These are phyloP conservation scores for Lophotriccus pileatus DNA, from an alignment of 2,797 vertebrate genomes.

Conservation along the genomic window DNA sequence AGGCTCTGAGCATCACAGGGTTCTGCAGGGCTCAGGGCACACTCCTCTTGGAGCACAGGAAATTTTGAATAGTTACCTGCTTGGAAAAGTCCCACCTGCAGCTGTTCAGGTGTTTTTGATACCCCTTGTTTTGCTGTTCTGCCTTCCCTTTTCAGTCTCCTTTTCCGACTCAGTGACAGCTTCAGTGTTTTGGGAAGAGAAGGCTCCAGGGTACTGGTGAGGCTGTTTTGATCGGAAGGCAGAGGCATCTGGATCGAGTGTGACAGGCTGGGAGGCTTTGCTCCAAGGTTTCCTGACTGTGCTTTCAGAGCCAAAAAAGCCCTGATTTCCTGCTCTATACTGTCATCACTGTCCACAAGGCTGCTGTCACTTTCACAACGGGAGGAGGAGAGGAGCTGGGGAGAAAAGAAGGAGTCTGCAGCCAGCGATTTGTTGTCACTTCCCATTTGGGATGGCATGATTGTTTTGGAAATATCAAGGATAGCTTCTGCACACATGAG, in stretches of 20 bases:
- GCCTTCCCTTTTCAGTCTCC: slow-evolving; percentile 71
- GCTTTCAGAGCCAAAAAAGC: slow-evolving; percentile 92
- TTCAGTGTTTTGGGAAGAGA: slow-evolving; percentile 41
- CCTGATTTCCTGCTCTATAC: slow-evolving; percentile 94
- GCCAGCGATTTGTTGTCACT: slow-evolving; percentile 29
- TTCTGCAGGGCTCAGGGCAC: not conserved
- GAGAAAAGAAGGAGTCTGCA: not conserved
- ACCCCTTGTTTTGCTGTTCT: not conserved
- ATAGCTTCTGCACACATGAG: slow-evolving; percentile 97
- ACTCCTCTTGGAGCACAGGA: not conserved
- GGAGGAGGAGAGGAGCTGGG: not conserved
- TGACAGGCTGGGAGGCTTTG: slow-evolving; percentile 3
- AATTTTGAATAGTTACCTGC: not conserved
- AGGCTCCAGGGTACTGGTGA: not conserved
- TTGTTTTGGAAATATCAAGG: slow-evolving; percentile 94
- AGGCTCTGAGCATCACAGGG: not conserved
- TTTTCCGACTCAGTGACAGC: slow-evolving; percentile 73
- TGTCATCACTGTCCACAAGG: slow-evolving; percentile 91
- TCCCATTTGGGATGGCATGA: slow-evolving; percentile 82
- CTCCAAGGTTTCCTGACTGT: slow-evolving; percentile 76
- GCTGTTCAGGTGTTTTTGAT: not conserved
- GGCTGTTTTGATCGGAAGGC: slow-evolving; percentile 34
- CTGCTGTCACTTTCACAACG: slow-evolving; percentile 80
- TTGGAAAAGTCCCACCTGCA: not conserved
- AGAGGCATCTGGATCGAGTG: slow-evolving; percentile 3